Evolutionary conservation across 2,888 invertebrate species (phyloP).

Genomic region (Synergus umbraculus): DNA sequence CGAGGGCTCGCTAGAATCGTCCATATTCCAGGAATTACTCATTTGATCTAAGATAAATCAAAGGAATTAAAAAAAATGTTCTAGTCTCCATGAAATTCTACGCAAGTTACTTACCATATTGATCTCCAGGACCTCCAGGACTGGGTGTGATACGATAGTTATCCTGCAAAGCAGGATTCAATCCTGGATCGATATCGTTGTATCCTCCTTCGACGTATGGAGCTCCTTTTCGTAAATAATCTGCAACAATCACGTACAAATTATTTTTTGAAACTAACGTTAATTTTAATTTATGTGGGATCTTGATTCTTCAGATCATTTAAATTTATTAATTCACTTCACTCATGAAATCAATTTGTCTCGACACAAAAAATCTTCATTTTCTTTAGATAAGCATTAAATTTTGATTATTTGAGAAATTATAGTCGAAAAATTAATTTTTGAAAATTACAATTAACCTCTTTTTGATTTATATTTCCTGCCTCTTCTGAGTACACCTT

Average conservation of each 20-base stretch:
- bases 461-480: background rate
- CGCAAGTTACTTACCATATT: conserved; percentile 78
- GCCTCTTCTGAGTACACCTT: no score
- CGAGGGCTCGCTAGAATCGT: conserved; percentile 76
- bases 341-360: no score
- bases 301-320: background rate
- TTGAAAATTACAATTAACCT: no score
- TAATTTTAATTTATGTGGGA: background rate
- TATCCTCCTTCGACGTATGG: conserved; percentile 81
- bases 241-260: conserved; percentile 63
- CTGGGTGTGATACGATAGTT: conserved; percentile 84
- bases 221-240: conserved; percentile 80
- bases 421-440: no score
- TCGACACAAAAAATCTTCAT: no score
- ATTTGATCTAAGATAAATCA: conserved; percentile 72
- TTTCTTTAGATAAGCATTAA: no score
- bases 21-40: conserved; percentile 77
- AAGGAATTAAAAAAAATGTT: conserved; percentile 1
- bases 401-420: no score
- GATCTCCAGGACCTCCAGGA: conserved; percentile 81
- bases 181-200: conserved; percentile 81
- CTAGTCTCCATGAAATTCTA: conserved; percentile 13
- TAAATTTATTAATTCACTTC: no score
- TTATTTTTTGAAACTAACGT: background rate
- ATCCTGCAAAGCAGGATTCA: conserved; percentile 76